phyloP scores from a whole-genome alignment of 2,797 vertebrate species.

The Sebastes trivittatus region DNA sequence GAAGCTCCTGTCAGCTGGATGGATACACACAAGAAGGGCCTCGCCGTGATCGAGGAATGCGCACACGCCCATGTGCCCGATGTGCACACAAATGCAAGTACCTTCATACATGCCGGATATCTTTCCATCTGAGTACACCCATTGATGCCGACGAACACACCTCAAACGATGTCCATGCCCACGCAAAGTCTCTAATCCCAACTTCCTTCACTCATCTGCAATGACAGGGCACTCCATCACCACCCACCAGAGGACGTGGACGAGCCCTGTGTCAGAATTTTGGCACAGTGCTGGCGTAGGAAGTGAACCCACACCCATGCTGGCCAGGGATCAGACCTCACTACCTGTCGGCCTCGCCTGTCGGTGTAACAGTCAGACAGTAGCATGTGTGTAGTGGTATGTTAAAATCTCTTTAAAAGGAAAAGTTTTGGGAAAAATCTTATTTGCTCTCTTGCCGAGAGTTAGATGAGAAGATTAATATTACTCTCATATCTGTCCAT shows the following conservation, averaged over 20 bases:
- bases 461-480: no score
- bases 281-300: constrained; percentile 61
- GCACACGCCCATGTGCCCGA: constrained; percentile 48
- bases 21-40: constrained; percentile 36
- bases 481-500: neutral
- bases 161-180: constrained; percentile 15
- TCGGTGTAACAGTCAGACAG: no score
- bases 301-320: constrained; percentile 68
- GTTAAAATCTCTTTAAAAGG: neutral
- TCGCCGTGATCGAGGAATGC: constrained; percentile 32
- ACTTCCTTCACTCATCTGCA: constrained; percentile 47
- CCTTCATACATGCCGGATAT: constrained; percentile 1
- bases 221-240: constrained; percentile 56
- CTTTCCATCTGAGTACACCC: neutral
- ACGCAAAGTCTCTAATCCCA: constrained; percentile 7
- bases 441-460: no score
- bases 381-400: neutral
- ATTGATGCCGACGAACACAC: constrained; percentile 6
- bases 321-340: constrained; percentile 53
- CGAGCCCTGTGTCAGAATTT: constrained; percentile 38
- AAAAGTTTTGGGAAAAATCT: neutral
- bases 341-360: constrained; percentile 51
- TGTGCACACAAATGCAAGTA: constrained; percentile 15
- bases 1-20: constrained; percentile 69
- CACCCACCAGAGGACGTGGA: constrained; percentile 62